Conservation (phyloP, 2,113 vertebrate species). For the Onychostruthus taczanowskii region DNA sequence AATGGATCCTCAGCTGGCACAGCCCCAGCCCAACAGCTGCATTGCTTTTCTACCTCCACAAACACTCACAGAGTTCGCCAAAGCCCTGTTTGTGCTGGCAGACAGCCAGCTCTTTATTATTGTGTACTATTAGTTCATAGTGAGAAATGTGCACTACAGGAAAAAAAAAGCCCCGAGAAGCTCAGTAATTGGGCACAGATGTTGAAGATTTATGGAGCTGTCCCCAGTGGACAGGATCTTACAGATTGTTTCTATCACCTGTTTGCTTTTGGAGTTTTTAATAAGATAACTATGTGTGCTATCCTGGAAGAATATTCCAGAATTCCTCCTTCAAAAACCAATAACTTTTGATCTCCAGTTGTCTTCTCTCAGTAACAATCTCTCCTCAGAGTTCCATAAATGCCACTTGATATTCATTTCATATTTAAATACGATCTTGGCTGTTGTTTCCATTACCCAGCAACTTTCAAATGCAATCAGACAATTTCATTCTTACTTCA, state of each 20-base stretch:
- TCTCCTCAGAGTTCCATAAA: background rate
- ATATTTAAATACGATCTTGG: slow-evolving; percentile 29
- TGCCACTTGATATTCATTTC: background rate
- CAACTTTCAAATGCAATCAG: background rate
- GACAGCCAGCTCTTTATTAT: slow-evolving; percentile 65
- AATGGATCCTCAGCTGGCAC: slow-evolving; percentile 13
- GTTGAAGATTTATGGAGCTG: slow-evolving; percentile 42
- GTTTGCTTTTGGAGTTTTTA: slow-evolving; percentile 52
- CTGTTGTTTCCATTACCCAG: slow-evolving; percentile 11
- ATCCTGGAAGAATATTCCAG: slow-evolving; percentile 43
- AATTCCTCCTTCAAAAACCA: slow-evolving; percentile 18
- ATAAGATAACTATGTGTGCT: slow-evolving; percentile 54
- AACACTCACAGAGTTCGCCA: slow-evolving; percentile 67
- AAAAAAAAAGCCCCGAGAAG: slow-evolving; percentile 16
- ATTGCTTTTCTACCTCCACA: slow-evolving; percentile 65
- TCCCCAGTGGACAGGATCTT: slow-evolving; percentile 26
- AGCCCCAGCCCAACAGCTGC: slow-evolving; percentile 68
- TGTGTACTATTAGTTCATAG: slow-evolving; percentile 69
- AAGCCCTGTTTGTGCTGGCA: slow-evolving; percentile 66
- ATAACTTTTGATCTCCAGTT: slow-evolving; percentile 8
- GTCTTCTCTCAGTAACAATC: background rate
- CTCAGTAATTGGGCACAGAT: slow-evolving; percentile 70
- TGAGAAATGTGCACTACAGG: slow-evolving; percentile 64
- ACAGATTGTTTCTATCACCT: slow-evolving; percentile 63
- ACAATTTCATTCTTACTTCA: background rate